These are phyloP conservation scores for Idaea aversata DNA, from an alignment of 2,888 invertebrate genomes.

Conservation along the genomic window DNA sequence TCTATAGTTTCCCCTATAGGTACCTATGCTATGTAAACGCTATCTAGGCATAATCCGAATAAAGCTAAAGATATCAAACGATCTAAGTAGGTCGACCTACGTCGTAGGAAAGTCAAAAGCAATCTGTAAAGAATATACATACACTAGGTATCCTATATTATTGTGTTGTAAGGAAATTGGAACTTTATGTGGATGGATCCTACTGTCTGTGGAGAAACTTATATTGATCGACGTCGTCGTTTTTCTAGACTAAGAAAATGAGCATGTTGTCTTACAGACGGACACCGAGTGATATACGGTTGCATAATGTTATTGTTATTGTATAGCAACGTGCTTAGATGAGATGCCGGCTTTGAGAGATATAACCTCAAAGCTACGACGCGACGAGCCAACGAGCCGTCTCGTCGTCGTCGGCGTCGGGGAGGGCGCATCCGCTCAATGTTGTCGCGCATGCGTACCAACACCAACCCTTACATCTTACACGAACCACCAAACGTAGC, in stretches of 20 bases:
- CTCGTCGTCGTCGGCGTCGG: conserved; percentile 35
- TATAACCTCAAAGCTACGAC: conserved; percentile 74
- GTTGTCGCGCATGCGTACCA: conserved; percentile 69
- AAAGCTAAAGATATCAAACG: background rate
- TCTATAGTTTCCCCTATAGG: background rate
- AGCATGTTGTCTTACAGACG: conserved; percentile 65
- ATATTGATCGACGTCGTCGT: background rate
- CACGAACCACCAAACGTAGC: conserved; percentile 52
- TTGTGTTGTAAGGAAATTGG: background rate
- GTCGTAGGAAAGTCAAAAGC: background rate
- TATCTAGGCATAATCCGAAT: background rate
- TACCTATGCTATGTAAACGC: background rate
- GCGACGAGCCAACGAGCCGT: conserved; percentile 40
- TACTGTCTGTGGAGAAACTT: background rate
- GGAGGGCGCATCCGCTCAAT: conserved; percentile 74
- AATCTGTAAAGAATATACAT: background rate
- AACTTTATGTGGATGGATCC: background rate
- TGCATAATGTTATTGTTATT: conserved; percentile 62
- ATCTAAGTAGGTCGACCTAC: background rate
- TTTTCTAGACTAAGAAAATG: conserved; percentile 6
- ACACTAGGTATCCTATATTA: background rate
- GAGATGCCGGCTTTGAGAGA: conserved; percentile 65
- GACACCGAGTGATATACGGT: conserved; percentile 63
- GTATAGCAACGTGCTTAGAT: conserved; percentile 48
- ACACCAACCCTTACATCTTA: conserved; percentile 22